phyloP scores from a whole-genome alignment of 2,888 invertebrate genomes.

The Eristalinus sepulchralis region DNA sequence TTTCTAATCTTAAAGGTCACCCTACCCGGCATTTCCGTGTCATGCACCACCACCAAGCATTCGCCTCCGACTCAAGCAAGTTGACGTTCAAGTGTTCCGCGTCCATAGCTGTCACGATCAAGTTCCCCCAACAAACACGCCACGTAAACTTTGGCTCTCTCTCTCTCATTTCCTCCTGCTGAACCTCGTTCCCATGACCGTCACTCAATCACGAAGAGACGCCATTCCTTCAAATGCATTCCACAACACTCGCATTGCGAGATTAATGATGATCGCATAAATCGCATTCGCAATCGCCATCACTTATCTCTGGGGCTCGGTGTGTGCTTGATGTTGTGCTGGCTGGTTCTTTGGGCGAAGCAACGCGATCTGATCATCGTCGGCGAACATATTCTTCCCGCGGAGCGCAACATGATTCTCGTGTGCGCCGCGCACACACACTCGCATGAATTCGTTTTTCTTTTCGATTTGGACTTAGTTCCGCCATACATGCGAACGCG shows the following conservation, averaged over 20 bases:
- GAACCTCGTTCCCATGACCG: neutral
- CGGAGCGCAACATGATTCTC: slow-evolving; percentile 49
- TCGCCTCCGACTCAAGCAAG: neutral
- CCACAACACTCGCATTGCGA: slow-evolving; percentile 56
- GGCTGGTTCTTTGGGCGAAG: slow-evolving; percentile 12
- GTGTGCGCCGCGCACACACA: slow-evolving; percentile 28
- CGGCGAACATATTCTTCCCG: slow-evolving; percentile 30
- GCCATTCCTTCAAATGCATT: slow-evolving; percentile 36
- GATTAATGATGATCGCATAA: slow-evolving; percentile 68
- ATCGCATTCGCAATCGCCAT: slow-evolving; percentile 61
- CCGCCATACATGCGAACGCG: slow-evolving; percentile 58
- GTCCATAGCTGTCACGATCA: neutral
- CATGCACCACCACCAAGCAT: neutral
- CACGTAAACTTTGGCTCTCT: neutral
- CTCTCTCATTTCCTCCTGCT: neutral
- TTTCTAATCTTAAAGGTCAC: neutral
- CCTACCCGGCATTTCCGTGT: neutral
- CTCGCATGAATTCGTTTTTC: slow-evolving; percentile 14
- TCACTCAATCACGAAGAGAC: slow-evolving; percentile 10
- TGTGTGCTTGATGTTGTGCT: slow-evolving; percentile 8
- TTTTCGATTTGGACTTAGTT: slow-evolving; percentile 31
- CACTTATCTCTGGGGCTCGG: slow-evolving; percentile 37
- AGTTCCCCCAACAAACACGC: neutral
- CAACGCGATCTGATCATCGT: slow-evolving; percentile 46
- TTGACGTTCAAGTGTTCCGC: neutral